Base-by-base conservation (phyloP, 2,888 invertebrate species). In the Microctonus aethiopoides region DNA sequence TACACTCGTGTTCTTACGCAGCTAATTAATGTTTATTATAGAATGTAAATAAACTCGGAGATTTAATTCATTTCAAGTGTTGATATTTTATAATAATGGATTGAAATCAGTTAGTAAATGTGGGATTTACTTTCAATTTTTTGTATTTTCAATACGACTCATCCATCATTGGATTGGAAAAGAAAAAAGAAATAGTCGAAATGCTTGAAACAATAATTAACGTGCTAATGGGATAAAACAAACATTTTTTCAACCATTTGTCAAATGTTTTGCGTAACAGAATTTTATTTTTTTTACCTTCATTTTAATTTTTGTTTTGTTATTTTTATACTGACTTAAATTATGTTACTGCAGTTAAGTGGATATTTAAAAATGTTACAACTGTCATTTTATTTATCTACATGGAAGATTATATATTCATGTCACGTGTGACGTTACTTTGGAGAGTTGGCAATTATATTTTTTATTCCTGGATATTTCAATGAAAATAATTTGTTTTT, bases 361-460 rank as follows among this genome's bases (percentile, higher is more conserved):
- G 16, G 46, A 46, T 9, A 46, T 46, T 46, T 46, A 16, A 46
- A 46, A 46, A 46, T 46, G 46, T 46, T 46, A 46, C 46, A 46
- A 16, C 46, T 46, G 46, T 46, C 46, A 29, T 57, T 20, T 34
- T 34, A 34, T 34, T 34, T 34, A 20, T 57, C 57, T n/a, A n/a
- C 26, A 57, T 57, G 32, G 16, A 2, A n/a, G 11, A 26, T n/a
- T 34, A 51, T 20, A 36, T 39, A 34, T 54, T 59, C 65, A 59
- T 41, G 51, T 46, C 71, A 63, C 60, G 70, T 71, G 67, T 68
- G 70, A 73, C 71, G 73, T 72, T 68, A 57, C 36, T 56, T 56
- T 56, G 54, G 54, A 29, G 29, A 5, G 29, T 29, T 29, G 29
- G 29, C 7, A 7, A 5, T 3, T 29, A 29, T 29, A 29, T 29